Base-by-base conservation (phyloP, 2,797 vertebrate genomes). In the Lepilemur ruficaudatus region DNA sequence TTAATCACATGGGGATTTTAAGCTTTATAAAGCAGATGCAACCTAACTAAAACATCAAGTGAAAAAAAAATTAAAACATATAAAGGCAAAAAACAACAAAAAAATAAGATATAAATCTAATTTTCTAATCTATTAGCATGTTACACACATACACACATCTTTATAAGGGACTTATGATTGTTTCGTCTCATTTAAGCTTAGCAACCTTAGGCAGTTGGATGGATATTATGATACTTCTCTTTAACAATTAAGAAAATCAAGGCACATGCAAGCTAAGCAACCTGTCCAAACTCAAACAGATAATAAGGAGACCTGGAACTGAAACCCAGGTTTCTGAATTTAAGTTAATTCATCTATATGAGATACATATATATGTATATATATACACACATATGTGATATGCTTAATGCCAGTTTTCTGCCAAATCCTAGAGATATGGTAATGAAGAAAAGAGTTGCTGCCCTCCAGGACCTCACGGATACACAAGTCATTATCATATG, bases 181-280 rank as follows among this genome's bases (percentile, higher is more conserved):
- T 30, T 48, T 59, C 69, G 69, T 73, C 43, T 96, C 23, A 78
- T 89, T 78, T 85, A 61, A 92, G 46, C 63, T 92, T 94, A 81
- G 70, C 65, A 91, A 69, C 65, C 38, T 41, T 32, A 83, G 43
- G 73, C 43, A 0, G 5, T n/a, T 63, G n/a, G 17, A 38, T 89
- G 41, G 35, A 22, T 89, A 91, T 82, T 91, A 76, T 43, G 32
- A 92, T 76, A 7, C 81, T 52, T 89, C 6, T 88, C 14, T 38
- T 82, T 86, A 93, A n/a, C 69, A 70, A 41, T 23, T 91, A 83
- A 92, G 67, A 93, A 97, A 96, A 92, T 4, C 22, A 18, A 86
- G 73, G 12, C 25, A 69, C 28, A 52, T 23, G 67, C 84, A 90
- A 89, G 59, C 52, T 93, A 85, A 92, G 69, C 38, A 91, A 70